Percentiles rank a stretch among this genome's conserved stretches.
These are phyloP conservation scores for Hapalemur alaotrensis DNA, from an alignment of 2,797 vertebrate species.

Conservation along the genomic window DNA sequence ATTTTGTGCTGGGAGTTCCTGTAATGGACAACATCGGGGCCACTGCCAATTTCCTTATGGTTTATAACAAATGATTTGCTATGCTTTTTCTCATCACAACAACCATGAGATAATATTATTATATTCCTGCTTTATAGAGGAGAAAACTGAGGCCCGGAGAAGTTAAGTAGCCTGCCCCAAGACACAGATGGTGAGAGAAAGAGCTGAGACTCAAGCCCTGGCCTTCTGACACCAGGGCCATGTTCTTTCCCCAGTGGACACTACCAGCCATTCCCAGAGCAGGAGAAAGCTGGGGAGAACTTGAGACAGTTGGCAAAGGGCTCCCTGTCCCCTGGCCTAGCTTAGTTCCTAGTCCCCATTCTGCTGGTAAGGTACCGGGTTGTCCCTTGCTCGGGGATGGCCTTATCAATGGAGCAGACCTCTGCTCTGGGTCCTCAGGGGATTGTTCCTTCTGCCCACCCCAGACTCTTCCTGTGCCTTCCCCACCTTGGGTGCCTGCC, in stretches of 20 bases:
- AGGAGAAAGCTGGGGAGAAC: not conserved
- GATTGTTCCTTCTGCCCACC: not conserved
- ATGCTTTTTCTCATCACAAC: not conserved
- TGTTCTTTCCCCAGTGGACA: not conserved
- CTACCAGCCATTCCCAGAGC: not conserved
- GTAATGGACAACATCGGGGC: not conserved
- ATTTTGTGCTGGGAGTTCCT: not conserved
- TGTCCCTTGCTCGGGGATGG: not conserved
- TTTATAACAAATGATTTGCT: not conserved
- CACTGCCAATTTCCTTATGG: not conserved
- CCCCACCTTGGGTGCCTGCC: not conserved
- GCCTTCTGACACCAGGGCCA: not conserved
- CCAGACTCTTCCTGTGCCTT: not conserved
- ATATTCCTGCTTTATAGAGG: not conserved
- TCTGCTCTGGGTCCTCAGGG: not conserved
- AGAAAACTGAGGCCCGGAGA: not conserved
- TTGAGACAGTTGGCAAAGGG: not conserved
- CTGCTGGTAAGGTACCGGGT: rapidly evolving
- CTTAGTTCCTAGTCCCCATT: not conserved
- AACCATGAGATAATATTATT: not conserved
- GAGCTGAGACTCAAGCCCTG: not conserved
- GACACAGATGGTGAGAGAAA: not conserved
- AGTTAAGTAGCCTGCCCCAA: not conserved
- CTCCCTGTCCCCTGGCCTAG: not conserved
- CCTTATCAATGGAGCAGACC: rapidly evolving